Conservation (phyloP, 2,888 invertebrate genomes). For the Mythimna ferrago region DNA sequence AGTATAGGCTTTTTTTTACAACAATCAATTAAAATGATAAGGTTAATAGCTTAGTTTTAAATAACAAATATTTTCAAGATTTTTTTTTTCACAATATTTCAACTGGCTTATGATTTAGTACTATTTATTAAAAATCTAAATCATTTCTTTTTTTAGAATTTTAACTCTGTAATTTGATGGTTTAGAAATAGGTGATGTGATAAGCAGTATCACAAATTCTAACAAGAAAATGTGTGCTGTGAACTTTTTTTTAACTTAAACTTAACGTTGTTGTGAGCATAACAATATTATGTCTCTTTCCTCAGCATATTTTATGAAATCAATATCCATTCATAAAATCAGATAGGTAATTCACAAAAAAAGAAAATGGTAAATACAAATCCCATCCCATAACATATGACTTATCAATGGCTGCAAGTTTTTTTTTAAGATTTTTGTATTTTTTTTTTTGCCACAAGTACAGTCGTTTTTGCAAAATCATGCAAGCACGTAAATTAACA, state of each 20-base stretch:
- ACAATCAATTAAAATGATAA: constrained; percentile 20
- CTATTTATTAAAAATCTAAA: too few species aligned
- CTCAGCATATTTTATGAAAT: too few species aligned
- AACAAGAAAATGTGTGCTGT: not conserved
- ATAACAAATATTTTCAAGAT: not conserved
- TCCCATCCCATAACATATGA: not conserved
- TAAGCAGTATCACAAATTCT: not conserved
- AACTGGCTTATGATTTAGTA: too few species aligned
- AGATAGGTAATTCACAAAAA: too few species aligned
- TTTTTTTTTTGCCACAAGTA: constrained; percentile 54
- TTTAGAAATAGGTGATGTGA: too few species aligned
- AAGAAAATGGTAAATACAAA: too few species aligned
- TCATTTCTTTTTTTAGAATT: too few species aligned
- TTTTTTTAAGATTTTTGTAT: not conserved
- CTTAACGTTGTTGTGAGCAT: not conserved
- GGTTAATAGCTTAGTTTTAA: not conserved
- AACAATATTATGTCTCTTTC: too few species aligned
- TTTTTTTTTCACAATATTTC: too few species aligned
- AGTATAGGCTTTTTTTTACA: not conserved
- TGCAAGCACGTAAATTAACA: constrained; percentile 13
- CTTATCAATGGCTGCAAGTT: not conserved
- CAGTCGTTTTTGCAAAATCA: constrained; percentile 44
- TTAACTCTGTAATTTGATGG: too few species aligned
- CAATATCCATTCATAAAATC: too few species aligned
- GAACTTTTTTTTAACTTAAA: not conserved